Conservation (phyloP, 2,888 invertebrate genomes). For the Tenthredo amoena region DNA sequence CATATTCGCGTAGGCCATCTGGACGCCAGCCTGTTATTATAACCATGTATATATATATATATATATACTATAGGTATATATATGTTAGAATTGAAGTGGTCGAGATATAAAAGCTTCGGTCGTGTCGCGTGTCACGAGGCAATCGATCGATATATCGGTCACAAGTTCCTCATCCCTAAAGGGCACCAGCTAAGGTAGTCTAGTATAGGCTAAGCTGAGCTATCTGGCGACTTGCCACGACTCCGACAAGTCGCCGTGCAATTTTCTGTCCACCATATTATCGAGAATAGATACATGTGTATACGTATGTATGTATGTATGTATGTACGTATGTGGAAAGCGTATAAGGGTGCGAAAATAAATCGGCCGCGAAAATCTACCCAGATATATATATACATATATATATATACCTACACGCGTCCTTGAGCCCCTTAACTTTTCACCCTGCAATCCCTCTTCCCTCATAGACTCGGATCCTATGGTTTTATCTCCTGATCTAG, state of each 20-base stretch:
- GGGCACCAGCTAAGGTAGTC: neutral
- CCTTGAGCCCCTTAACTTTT: slow-evolving; percentile 1
- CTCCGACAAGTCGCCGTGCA: slow-evolving; percentile 38
- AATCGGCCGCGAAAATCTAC: neutral
- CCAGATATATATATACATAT: neutral
- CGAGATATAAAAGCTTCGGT: neutral
- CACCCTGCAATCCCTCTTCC: neutral
- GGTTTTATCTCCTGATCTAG: slow-evolving; percentile 44
- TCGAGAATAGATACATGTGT: neutral
- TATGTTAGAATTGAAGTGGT: neutral
- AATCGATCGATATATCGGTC: slow-evolving; percentile 48
- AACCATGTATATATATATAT: neutral
- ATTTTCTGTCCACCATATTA: slow-evolving; percentile 18
- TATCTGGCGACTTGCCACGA: slow-evolving; percentile 44
- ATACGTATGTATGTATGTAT: neutral
- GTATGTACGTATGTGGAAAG: neutral
- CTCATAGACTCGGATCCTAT: neutral
- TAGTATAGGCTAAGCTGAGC: neutral
- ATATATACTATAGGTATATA: neutral
- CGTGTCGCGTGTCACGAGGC: slow-evolving; percentile 41
- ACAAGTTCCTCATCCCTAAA: slow-evolving; percentile 35
- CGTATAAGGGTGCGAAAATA: neutral
- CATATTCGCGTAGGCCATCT: neutral
- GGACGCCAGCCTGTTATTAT: slow-evolving; percentile 10
- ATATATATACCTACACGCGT: neutral